phyloP scores from a whole-genome alignment of 2,113 vertebrate species.

The Podarcis raffonei region DNA sequence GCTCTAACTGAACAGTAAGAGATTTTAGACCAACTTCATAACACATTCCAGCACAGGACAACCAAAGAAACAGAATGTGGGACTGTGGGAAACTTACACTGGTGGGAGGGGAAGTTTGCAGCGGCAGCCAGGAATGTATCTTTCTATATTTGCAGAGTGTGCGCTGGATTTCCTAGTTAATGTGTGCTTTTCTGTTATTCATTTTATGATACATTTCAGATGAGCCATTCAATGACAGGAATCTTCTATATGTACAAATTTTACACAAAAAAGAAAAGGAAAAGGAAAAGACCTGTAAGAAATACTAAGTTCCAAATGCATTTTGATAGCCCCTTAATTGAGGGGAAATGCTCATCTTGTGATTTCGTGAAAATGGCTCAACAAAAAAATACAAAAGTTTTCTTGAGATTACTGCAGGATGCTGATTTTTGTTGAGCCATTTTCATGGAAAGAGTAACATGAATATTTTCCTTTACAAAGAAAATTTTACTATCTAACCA shows the following conservation, averaged over 20 bases:
- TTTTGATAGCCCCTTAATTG: background rate
- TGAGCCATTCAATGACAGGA: background rate
- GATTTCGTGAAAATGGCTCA: background rate
- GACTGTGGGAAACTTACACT: background rate
- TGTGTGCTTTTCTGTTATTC: background rate
- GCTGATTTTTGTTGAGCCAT: background rate
- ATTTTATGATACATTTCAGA: background rate
- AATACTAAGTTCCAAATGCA: background rate
- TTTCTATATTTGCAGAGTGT: background rate
- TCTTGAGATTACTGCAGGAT: background rate
- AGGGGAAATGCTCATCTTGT: background rate
- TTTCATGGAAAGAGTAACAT: background rate
- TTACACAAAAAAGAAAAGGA: background rate
- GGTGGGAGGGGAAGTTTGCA: background rate
- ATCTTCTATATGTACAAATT: background rate
- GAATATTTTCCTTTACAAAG: background rate
- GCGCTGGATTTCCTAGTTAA: background rate
- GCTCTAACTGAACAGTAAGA: background rate
- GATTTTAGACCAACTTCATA: background rate
- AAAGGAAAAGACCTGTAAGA: background rate
- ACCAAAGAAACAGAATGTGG: background rate
- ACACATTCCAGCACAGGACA: background rate
- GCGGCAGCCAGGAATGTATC: background rate
- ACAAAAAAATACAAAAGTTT: background rate
- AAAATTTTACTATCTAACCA: too few relatives aligned